phyloP scores from a whole-genome alignment of 2,888 invertebrate genomes.

The Adela reaumurella region DNA sequence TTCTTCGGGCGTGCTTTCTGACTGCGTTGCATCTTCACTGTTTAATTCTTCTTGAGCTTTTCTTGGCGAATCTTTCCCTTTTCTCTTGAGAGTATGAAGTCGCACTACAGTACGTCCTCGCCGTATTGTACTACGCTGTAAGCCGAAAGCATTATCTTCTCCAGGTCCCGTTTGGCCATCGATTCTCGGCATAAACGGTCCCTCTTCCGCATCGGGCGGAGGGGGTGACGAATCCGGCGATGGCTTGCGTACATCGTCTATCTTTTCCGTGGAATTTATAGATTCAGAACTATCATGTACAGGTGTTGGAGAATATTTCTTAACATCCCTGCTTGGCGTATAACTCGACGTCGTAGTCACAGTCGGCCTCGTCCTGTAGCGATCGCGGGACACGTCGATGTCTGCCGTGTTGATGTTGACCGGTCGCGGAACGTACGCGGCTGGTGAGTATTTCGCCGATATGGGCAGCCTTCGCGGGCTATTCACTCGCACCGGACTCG shows the following conservation, averaged over 20 bases:
- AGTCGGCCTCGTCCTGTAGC: constrained; percentile 42
- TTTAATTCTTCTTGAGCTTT: constrained; percentile 22
- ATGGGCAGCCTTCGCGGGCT: constrained; percentile 45
- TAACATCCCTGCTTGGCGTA: constrained; percentile 11
- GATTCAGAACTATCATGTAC: background rate
- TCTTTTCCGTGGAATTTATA: constrained; percentile 1
- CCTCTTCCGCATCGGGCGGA: constrained; percentile 6
- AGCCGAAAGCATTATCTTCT: constrained; percentile 38
- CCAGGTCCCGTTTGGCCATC: constrained; percentile 43
- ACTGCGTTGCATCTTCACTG: constrained; percentile 4
- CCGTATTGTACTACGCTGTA: constrained; percentile 58
- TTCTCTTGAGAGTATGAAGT: constrained; percentile 61
- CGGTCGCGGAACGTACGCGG: constrained; percentile 54
- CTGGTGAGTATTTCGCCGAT: constrained; percentile 48
- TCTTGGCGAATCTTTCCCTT: constrained; percentile 45
- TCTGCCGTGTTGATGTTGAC: constrained; percentile 79
- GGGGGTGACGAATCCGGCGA: background rate
- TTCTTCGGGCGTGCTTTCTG: constrained; percentile 8
- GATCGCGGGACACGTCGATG: constrained; percentile 75
- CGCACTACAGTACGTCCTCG: constrained; percentile 73
- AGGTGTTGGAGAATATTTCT: background rate
- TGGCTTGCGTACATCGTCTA: constrained; percentile 4
- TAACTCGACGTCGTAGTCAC: constrained; percentile 5
- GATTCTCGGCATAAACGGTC: constrained; percentile 42
- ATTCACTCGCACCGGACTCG: constrained; percentile 35